Evolutionary conservation across 1,140 invertebrate species (phyloP).

Genomic region (Ctenoplectra terminalis): DNA sequence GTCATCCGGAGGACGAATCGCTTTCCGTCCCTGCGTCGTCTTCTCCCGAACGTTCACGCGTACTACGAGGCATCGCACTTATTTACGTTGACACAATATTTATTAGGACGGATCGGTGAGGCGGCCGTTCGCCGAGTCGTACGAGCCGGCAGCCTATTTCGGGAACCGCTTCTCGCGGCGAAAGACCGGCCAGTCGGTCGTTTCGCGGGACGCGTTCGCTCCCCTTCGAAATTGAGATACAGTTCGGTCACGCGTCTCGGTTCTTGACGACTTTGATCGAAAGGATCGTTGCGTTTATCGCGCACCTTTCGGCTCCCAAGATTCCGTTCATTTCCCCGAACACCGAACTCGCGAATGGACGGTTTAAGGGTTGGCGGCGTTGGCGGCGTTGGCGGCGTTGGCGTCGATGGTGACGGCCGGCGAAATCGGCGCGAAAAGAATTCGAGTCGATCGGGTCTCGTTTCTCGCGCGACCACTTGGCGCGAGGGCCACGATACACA

Average conservation of each 20-base stretch:
- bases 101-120: conserved; percentile 83
- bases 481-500: conserved; percentile 53
- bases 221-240: conserved; percentile 72
- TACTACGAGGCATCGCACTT: conserved; percentile 71
- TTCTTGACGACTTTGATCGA: conserved; percentile 35
- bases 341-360: background rate
- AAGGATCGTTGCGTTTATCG: conserved; percentile 15
- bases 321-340: no score
- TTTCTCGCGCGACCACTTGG: conserved; percentile 61
- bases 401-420: background rate
- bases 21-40: conserved; percentile 36
- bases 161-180: conserved; percentile 55
- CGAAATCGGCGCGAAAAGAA: no score
- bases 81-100: conserved; percentile 83
- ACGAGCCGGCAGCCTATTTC: conserved; percentile 72
- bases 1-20: conserved; percentile 76
- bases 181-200: conserved; percentile 49
- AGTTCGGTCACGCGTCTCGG: conserved; percentile 54
- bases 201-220: conserved; percentile 61
- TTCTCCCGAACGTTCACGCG: conserved; percentile 36
- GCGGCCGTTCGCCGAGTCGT: conserved; percentile 75
- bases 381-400: no score
- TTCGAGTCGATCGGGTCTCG: no score
- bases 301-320: no score
- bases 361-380: no score